These are phyloP conservation scores for Ivindomyrus marchei DNA, from an alignment of 2,113 vertebrate genomes.

Conservation along the genomic window DNA sequence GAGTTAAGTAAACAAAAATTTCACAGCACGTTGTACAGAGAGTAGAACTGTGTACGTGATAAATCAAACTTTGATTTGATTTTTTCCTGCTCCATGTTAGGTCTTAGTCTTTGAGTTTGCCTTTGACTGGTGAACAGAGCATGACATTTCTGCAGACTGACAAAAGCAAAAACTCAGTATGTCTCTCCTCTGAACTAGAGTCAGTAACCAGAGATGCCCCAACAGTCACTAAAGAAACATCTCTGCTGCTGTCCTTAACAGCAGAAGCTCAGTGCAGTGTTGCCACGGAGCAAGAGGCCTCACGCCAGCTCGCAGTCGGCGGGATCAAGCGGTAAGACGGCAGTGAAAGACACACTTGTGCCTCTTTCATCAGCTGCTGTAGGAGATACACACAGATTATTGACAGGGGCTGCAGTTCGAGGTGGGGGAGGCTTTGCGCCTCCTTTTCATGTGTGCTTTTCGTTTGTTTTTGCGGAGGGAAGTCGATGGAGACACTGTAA, in stretches of 20 bases:
- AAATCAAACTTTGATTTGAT: not conserved
- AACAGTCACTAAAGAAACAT: not conserved
- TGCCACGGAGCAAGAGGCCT: not conserved
- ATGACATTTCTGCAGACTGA: not conserved
- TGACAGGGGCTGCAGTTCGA: slow-evolving; percentile 42
- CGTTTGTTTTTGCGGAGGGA: slow-evolving; percentile 58
- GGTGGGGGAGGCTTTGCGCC: slow-evolving; percentile 39
- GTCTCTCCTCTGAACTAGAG: not conserved
- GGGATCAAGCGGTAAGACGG: slow-evolving; percentile 47
- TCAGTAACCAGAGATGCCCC: not conserved
- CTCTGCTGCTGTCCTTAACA: not conserved
- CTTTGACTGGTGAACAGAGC: not conserved
- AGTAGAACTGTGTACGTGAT: not conserved
- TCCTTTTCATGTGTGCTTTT: slow-evolving; percentile 52
- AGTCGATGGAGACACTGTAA: slow-evolving; percentile 59
- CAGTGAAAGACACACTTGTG: slow-evolving; percentile 59
- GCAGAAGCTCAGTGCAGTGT: not conserved
- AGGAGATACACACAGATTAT: slow-evolving; percentile 53
- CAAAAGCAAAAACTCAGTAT: not conserved
- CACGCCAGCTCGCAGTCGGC: slow-evolving; percentile 32
- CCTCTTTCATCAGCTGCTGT: slow-evolving; percentile 30
- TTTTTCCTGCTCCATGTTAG: not conserved
- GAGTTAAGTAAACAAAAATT: not conserved
- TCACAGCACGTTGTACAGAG: not conserved
- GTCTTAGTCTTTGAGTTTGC: not conserved